A percentile compares a stretch with the other conserved stretches of the same genome.
Conservation (phyloP, 2,113 vertebrate species). For the Forbesichthys papilliferus region DNA sequence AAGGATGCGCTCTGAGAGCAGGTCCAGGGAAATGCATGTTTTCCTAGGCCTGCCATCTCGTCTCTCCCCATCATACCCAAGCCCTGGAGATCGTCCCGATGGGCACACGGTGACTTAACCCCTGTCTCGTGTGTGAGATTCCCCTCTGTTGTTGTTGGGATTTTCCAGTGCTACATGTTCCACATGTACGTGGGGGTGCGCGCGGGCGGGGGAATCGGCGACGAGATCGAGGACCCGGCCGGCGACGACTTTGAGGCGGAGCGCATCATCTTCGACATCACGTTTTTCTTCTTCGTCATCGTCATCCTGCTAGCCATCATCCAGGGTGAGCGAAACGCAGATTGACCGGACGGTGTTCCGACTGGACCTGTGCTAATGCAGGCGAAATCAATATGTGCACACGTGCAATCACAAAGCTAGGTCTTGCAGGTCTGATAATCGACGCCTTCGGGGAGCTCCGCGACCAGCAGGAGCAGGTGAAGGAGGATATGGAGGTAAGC, state of each 20-base stretch:
- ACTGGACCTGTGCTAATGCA: too few relatives aligned
- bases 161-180: constrained; percentile 94
- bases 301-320: constrained; percentile 97
- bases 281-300: constrained; percentile 97
- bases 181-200: constrained; percentile 97
- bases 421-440: constrained; percentile 66
- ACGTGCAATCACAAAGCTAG: not conserved
- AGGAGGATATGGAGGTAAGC: constrained; percentile 72
- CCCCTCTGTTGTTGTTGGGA: constrained; percentile 29
- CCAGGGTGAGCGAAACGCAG: constrained; percentile 79
- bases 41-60: not conserved
- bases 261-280: constrained; percentile 94
- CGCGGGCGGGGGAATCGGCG: constrained; percentile 92
- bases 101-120: not conserved
- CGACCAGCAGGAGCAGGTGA: constrained; percentile 75
- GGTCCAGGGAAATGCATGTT: too few relatives aligned
- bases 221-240: constrained; percentile 94
- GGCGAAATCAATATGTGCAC: not conserved
- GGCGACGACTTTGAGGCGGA: constrained; percentile 96
- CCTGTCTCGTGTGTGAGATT: not conserved
- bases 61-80: not conserved
- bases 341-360: too few relatives aligned
- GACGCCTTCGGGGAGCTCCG: constrained; percentile 73
- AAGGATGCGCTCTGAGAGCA: too few relatives aligned
- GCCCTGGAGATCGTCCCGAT: not conserved